Base-by-base conservation (phyloP, 2,888 invertebrate species). In the Tetropium fuscum region DNA sequence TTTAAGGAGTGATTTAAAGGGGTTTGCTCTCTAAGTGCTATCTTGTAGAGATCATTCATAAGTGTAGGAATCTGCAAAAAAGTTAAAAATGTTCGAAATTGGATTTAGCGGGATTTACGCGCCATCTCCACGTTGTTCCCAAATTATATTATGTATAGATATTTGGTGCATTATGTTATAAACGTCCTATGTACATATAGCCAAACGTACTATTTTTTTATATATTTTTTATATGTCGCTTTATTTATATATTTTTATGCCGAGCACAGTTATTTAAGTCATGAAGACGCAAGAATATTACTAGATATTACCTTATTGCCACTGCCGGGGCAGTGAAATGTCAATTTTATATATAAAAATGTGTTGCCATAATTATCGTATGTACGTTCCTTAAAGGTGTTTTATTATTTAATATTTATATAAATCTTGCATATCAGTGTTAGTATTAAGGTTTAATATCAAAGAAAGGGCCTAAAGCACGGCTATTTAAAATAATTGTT, bases 361-460 rank as follows among this genome's bases (percentile, higher is more conserved):
- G 48, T 62, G 63, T 67, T 68, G 68, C 66, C 65, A 65, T 67
- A 64, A 56, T 63, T 64, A n/a, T n/a, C n/a, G 60, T 69, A 58
- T 48, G 58, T 56, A 63, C 58, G 62, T 64, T 70, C 63, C 65
- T 67, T 58, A 48, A 43, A 54, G 11, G 44, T 49, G 48, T 53
- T 47, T 47, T 32, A 34, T 53, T 56, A 55, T 45, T 45, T 36
- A 40, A 51, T 51, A 54, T 61, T 61, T 64, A 58, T 58, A 61
- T 66, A 59, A 64, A 67, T 63, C 59, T 58, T 68, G 70, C 70
- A 70, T 70, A 70, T 70, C 70, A 70, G 60, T 70, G 70, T 68
- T 66, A 64, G 56, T 27, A 43, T 54, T 58, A 55, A 61, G 58
- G 10, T 19, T 13, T 4, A 34, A 16, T 63, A 59, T 56, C 41